Conservation (phyloP, 1,140 invertebrate genomes). For the Melanaphis sacchari region DNA sequence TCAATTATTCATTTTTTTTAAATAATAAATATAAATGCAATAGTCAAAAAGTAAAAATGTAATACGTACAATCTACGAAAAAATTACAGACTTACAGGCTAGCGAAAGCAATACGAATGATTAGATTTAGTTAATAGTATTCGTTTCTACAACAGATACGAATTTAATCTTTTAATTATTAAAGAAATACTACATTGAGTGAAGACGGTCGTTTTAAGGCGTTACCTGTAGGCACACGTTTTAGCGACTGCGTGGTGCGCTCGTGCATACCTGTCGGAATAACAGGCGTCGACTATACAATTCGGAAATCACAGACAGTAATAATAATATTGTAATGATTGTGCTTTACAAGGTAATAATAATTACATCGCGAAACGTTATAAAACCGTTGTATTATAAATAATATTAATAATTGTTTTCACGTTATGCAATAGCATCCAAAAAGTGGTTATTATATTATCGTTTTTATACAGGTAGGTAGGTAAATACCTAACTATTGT, state of each 20-base stretch:
- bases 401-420: background rate
- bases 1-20: background rate
- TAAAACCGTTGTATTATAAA: background rate
- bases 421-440: background rate
- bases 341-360: background rate
- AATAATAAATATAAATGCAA: background rate
- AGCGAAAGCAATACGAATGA: background rate
- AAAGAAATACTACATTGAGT: background rate
- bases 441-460: background rate
- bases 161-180: no score
- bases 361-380: background rate
- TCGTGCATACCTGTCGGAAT: conserved; percentile 23
- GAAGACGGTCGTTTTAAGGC: background rate
- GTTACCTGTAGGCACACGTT: conserved; percentile 47
- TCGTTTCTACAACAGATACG: no score
- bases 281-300: conserved; percentile 1
- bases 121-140: no score
- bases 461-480: background rate
- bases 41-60: background rate
- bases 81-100: no score
- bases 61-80: no score
- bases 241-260: background rate
- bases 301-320: background rate
- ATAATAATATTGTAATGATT: background rate
- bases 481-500: no score